These are phyloP conservation scores for Lottia scabra DNA, from an alignment of 2,888 invertebrate species.

Conservation along the genomic window DNA sequence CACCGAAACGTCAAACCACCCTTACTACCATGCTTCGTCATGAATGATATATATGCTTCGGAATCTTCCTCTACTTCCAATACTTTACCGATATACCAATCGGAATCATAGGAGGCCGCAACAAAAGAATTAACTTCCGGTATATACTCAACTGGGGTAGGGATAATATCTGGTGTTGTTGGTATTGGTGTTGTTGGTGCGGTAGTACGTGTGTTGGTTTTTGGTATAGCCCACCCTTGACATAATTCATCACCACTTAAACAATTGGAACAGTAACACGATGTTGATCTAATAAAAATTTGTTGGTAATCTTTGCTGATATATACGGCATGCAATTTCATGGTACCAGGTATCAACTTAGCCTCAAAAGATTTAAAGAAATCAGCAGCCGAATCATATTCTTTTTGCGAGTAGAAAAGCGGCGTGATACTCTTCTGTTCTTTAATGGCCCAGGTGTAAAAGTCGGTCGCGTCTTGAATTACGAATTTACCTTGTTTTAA, in stretches of 20 bases:
- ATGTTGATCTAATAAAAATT: not conserved
- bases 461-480: slow-evolving; percentile 17
- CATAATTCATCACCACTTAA: not conserved
- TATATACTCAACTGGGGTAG: not conserved
- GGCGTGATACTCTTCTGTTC: not conserved
- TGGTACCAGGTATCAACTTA: slow-evolving; percentile 5
- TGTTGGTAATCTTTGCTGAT: not conserved
- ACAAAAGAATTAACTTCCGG: not conserved
- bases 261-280: not conserved
- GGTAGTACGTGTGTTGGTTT: no score
- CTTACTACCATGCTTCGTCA: not conserved
- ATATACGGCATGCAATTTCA: slow-evolving; percentile 9
- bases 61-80: not conserved
- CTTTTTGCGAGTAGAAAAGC: not conserved
- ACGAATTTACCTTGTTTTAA: slow-evolving; percentile 25
- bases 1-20: not conserved
- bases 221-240: not conserved
- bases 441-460: slow-evolving; percentile 17
- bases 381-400: not conserved
- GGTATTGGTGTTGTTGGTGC: no score
- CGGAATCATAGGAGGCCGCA: not conserved
- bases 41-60: not conserved
- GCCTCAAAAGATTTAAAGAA: not conserved
- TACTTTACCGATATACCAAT: not conserved
- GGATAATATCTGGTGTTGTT: no score